These are phyloP conservation scores for Malurus alboscapulatus DNA, from an alignment of 2,113 vertebrate species.

Conservation along the genomic window DNA sequence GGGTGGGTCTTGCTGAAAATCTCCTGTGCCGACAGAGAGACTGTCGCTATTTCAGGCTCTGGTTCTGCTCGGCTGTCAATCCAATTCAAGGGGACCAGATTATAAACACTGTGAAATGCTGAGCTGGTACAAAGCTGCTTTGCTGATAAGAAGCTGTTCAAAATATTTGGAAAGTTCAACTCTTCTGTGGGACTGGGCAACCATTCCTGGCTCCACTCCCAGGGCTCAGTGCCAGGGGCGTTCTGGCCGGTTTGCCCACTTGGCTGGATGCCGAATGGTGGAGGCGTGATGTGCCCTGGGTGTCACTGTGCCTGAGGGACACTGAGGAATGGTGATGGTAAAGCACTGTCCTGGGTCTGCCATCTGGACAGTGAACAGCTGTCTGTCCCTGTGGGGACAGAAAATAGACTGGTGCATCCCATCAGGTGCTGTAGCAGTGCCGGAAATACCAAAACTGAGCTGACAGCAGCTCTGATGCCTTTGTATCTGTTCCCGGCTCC, in stretches of 20 bases:
- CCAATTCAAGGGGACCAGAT: not conserved
- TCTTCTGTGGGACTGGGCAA: not conserved
- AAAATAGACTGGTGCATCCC: not conserved
- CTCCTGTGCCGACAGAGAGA: not conserved
- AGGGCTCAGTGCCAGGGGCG: not conserved
- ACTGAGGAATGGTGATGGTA: not conserved
- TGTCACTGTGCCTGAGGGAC: not conserved
- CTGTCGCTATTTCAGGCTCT: not conserved
- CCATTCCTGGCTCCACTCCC: not conserved
- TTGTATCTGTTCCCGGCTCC: not conserved
- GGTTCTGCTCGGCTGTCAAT: not conserved
- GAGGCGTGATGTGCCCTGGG: not conserved
- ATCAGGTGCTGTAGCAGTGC: not conserved
- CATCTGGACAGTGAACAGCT: not conserved
- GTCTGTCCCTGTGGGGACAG: not conserved
- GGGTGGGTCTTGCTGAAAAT: not conserved
- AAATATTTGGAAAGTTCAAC: not conserved
- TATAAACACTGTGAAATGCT: not conserved
- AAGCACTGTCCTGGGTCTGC: not conserved
- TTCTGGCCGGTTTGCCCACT: not conserved
- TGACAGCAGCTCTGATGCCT: accelerated
- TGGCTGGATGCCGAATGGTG: not conserved
- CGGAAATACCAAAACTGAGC: not conserved
- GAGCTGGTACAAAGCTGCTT: not conserved
- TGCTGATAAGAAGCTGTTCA: conserved; percentile 27